Evolutionary conservation across 2,888 invertebrate species (phyloP).

Genomic region (Tinea semifulvella): DNA sequence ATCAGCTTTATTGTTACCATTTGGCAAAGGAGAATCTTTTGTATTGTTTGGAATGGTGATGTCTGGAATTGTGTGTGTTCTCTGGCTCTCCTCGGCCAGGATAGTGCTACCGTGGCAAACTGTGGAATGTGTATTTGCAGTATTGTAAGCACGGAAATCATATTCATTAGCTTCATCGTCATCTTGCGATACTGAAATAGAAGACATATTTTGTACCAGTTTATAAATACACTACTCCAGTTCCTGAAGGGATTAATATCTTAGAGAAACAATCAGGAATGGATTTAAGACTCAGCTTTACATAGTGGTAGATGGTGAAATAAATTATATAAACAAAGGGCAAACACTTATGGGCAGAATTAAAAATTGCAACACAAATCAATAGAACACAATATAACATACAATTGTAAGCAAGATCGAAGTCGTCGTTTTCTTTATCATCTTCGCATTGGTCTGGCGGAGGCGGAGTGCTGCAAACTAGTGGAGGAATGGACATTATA

Average conservation of each 20-base stretch:
- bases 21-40: no score
- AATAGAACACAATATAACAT: no score
- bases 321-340: no score
- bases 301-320: no score
- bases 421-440: slow-evolving; percentile 66
- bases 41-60: neutral
- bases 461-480: slow-evolving; percentile 73
- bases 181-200: slow-evolving; percentile 48
- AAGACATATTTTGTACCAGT: slow-evolving; percentile 8
- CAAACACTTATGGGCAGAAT: no score
- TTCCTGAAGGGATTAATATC: no score
- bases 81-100: no score
- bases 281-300: no score
- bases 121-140: neutral
- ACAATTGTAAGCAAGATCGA: slow-evolving; percentile 53
- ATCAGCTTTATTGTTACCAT: slow-evolving; percentile 15
- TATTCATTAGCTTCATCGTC: slow-evolving; percentile 46
- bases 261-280: no score
- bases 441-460: slow-evolving; percentile 72
- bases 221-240: no score
- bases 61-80: no score
- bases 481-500: slow-evolving; percentile 71
- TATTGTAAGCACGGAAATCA: slow-evolving; percentile 24
- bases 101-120: no score
- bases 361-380: neutral